Evolutionary conservation across 2,797 vertebrate species (phyloP), one percentile per base, ranked within the genome.

Genomic region (Anolis apletophallus): DNA sequence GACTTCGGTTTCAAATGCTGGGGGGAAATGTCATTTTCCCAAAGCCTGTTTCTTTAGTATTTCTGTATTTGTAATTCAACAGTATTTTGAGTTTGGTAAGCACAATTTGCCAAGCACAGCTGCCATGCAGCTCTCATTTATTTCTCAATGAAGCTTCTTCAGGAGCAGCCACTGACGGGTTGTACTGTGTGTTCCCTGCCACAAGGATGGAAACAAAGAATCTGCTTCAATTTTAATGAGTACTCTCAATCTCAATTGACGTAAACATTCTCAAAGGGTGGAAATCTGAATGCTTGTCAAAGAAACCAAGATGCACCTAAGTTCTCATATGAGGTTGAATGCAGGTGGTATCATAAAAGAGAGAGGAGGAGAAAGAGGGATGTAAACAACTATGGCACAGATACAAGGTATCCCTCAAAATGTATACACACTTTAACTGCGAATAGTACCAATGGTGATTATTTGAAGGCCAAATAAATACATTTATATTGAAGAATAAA

Each of bases 321-420:
- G 11, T 32, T 67, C 36, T 79, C 36, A 69, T 78, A n/a, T 79
- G 52, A 71, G 36, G 16, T 79, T 54, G 29, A 29, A 46, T 71
- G 67, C 57, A 57, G 76, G 54, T 79, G 79, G 36, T 34, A 72
- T 69, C 80, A n/a, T 80, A 67, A 68, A 80, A 80, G 9, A 64
- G 23, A 29, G 50, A n/a, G 26, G 46, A 52, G n/a, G 46, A 46
- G 46, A 8, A 46, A 46, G 40, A 5, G 2, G 57, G 50, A 52
- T 64, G 74, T 74, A 86, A 54, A 81, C 29, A 75, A 19, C 23
- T 34, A 34, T 81, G 57, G 46, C 5, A 17, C 46, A 40, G 67
- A 57, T 67, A 52, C 17, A 7, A 19, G 26, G 61, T 46, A 46
- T 46, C 46, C 46, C 46, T 46, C 40, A 46, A 46, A 46, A 46